Percentiles rank a stretch among this genome's conserved stretches.
phyloP scores from a whole-genome alignment of 35 echinoderm and acorn worm genomes.

The Ophioderma brevispina region DNA sequence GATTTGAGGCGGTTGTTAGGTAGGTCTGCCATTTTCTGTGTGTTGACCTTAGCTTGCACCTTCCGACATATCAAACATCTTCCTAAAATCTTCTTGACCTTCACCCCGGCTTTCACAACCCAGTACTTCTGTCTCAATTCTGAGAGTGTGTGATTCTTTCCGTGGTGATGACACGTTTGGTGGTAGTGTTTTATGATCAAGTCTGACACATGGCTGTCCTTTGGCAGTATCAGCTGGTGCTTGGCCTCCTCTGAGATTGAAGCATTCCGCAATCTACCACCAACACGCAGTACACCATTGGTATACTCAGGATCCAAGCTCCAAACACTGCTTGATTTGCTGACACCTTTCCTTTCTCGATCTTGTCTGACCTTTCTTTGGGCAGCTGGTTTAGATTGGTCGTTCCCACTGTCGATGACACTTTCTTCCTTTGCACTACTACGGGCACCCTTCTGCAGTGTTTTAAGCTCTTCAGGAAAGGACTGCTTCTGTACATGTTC shows the following conservation, averaged over 20 bases:
- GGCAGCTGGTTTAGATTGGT: neutral
- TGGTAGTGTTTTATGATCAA: neutral
- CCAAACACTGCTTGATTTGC: too few species aligned
- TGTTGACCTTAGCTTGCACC: neutral
- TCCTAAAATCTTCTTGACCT: neutral
- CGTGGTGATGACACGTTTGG: neutral
- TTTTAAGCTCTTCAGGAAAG: neutral
- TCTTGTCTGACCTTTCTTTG: neutral
- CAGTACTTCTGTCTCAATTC: conserved; percentile 6
- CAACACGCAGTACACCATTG: neutral
- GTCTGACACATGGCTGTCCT: neutral
- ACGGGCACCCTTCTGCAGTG: neutral
- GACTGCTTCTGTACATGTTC: conserved; percentile 9
- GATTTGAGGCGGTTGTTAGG: neutral
- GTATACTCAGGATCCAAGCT: neutral
- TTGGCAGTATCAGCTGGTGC: neutral
- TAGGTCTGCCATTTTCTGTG: conserved; percentile 32
- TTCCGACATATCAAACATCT: neutral
- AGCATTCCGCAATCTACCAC: neutral
- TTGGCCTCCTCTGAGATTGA: neutral
- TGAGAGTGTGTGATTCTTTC: conserved; percentile 1
- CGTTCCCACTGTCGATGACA: too few species aligned
- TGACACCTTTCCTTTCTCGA: neutral
- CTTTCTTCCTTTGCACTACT: too few species aligned
- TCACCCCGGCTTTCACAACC: neutral